Conservation (phyloP, 2,888 invertebrate species). For the Creontiades dilutus region DNA sequence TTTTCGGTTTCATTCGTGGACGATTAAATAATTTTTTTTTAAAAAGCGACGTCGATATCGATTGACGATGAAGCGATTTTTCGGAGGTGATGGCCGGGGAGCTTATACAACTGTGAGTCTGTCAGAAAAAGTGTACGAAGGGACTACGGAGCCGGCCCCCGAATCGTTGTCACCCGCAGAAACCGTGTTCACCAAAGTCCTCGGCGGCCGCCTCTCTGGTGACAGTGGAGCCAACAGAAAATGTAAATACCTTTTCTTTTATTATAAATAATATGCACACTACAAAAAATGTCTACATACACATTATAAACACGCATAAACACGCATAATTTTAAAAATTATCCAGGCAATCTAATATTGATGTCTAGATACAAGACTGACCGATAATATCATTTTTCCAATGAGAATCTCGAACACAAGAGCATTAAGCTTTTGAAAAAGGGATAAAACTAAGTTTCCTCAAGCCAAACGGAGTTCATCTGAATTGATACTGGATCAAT, state of each 20-base stretch:
- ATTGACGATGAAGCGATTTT: slow-evolving; percentile 60
- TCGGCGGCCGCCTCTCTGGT: slow-evolving; percentile 62
- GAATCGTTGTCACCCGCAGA: slow-evolving; percentile 68
- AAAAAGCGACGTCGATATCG: background rate
- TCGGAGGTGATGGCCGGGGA: slow-evolving; percentile 59
- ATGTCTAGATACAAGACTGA: too few species aligned
- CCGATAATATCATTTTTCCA: too few species aligned
- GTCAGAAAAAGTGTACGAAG: slow-evolving; percentile 70
- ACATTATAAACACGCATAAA: too few species aligned
- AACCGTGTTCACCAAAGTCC: slow-evolving; percentile 72
- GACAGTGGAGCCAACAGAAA: slow-evolving; percentile 70
- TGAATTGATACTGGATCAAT: too few species aligned
- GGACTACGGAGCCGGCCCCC: slow-evolving; percentile 68
- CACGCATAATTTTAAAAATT: too few species aligned
- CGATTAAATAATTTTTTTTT: background rate
- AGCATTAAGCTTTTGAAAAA: too few species aligned
- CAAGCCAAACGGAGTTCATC: too few species aligned
- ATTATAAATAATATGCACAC: too few species aligned
- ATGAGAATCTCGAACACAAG: too few species aligned
- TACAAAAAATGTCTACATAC: too few species aligned
- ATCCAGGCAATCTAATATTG: too few species aligned
- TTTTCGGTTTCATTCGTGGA: background rate
- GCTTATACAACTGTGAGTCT: slow-evolving; percentile 66
- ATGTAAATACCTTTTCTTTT: slow-evolving; percentile 64
- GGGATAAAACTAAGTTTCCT: too few species aligned